These are phyloP conservation scores for Agrotis puta DNA, from an alignment of 2,888 invertebrate species.

Conservation along the genomic window DNA sequence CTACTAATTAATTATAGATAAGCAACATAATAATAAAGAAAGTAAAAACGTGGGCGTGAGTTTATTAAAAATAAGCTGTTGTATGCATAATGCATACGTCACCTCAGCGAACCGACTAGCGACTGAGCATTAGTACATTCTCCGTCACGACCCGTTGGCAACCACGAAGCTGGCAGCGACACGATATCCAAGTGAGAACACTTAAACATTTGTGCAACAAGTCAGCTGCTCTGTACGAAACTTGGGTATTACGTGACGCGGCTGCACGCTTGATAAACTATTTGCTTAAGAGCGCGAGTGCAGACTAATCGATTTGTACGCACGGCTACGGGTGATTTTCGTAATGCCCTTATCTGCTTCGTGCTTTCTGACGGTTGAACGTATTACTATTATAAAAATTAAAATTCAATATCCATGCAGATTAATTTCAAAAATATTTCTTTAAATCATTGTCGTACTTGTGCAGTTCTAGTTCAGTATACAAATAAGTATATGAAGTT, in stretches of 20 bases:
- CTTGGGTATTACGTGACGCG: conserved; percentile 85
- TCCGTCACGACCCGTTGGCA: conserved; percentile 73
- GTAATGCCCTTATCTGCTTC: conserved; percentile 85
- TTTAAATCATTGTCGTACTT: conserved; percentile 2
- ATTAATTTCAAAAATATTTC: conserved; percentile 38
- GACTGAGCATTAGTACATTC: conserved; percentile 46
- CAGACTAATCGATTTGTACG: conserved; percentile 88
- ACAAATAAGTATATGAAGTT: neutral
- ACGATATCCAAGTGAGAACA: conserved; percentile 70
- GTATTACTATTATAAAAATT: conserved; percentile 73
- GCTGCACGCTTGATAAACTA: conserved; percentile 85
- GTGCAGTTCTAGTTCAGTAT: neutral
- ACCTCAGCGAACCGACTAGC: conserved; percentile 26
- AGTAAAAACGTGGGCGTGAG: conserved; percentile 27
- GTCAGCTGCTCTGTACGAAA: conserved; percentile 76
- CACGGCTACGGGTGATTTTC: conserved; percentile 85
- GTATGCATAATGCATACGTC: conserved; percentile 44
- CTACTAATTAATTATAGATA: conserved; percentile 31
- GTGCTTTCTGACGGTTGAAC: conserved; percentile 71
- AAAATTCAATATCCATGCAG: conserved; percentile 68
- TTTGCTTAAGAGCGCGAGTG: conserved; percentile 85
- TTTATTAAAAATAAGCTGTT: conserved; percentile 39
- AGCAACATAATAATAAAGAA: conserved; percentile 42
- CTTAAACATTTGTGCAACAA: conserved; percentile 80
- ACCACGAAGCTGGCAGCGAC: conserved; percentile 65